A percentile compares a stretch with the other conserved stretches of the same genome.
Evolutionary conservation across 2,113 vertebrate genomes (phyloP).

Genomic region (Atherinomorus stipes): DNA sequence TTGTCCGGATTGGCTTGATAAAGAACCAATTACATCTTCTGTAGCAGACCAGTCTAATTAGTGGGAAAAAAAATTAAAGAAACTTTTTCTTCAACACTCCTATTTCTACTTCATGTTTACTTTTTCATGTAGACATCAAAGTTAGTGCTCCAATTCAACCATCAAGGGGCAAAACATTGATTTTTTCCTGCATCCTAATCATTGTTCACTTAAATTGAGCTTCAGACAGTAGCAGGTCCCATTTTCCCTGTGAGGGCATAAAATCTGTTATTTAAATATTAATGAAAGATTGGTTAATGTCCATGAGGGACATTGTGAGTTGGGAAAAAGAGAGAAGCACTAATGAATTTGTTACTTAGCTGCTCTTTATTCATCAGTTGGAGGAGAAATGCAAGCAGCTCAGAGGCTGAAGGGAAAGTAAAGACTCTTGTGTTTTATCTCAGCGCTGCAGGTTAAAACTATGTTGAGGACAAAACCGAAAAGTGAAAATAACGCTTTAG

Average conservation of each 20-base stretch:
- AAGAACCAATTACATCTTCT: constrained; percentile 30
- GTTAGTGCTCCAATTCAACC: constrained; percentile 1
- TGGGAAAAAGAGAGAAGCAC: constrained; percentile 23
- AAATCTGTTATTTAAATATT: constrained; percentile 65
- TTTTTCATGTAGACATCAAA: neutral
- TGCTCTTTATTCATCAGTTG: constrained; percentile 1
- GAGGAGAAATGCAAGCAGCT: constrained; percentile 33
- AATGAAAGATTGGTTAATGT: constrained; percentile 66
- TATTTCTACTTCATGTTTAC: neutral
- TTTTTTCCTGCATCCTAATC: constrained; percentile 25
- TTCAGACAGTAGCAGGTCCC: constrained; percentile 45
- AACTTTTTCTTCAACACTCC: no score
- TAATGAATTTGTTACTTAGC: constrained; percentile 20
- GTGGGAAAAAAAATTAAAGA: neutral
- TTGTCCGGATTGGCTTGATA: constrained; percentile 34
- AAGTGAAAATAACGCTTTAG: constrained; percentile 11
- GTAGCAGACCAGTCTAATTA: neutral
- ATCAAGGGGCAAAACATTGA: neutral
- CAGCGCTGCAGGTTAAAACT: constrained; percentile 53
- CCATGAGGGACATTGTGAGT: constrained; percentile 54
- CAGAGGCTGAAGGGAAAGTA: constrained; percentile 12
- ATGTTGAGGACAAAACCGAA: constrained; percentile 24
- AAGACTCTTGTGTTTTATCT: constrained; percentile 50
- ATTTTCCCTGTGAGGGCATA: constrained; percentile 44
- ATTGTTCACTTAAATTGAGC: constrained; percentile 43